A percentile compares a stretch with the other conserved stretches of the same genome.
Conservation (phyloP, 2,113 vertebrate species). For the Prietella phreatophila region DNA sequence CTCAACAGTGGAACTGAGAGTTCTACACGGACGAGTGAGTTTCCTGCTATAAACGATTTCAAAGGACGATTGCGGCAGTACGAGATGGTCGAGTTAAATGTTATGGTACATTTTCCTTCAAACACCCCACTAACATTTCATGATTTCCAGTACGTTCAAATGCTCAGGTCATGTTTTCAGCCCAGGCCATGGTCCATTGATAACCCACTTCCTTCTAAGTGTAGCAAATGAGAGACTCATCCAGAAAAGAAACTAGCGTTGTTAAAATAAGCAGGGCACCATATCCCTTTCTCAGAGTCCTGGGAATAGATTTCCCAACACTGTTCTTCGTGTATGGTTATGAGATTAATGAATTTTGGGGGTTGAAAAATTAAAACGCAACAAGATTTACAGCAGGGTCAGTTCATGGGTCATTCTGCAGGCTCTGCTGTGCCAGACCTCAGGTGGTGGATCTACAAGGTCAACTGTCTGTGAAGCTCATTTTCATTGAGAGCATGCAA, state of each 20-base stretch:
- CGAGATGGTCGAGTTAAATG: constrained; percentile 16
- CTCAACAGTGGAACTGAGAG: constrained; percentile 3
- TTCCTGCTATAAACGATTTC: background rate
- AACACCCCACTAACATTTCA: background rate
- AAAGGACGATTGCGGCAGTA: constrained; percentile 3
- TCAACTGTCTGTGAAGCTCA: constrained; percentile 54
- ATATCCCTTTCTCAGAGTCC: constrained; percentile 36
- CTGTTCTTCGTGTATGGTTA: background rate
- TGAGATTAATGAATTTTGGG: constrained; percentile 15
- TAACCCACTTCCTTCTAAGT: constrained; percentile 17
- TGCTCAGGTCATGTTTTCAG: background rate
- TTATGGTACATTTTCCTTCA: constrained; percentile 24
- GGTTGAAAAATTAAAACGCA: constrained; percentile 4
- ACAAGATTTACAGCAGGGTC: constrained; percentile 46
- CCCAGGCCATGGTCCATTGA: constrained; percentile 23
- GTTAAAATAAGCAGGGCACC: constrained; percentile 38
- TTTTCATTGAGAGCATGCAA: constrained; percentile 48
- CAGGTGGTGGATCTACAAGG: constrained; percentile 40
- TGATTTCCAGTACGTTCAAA: constrained; percentile 26
- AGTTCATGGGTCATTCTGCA: constrained; percentile 34
- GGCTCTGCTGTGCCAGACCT: constrained; percentile 39
- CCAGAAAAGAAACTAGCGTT: constrained; percentile 28
- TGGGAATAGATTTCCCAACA: constrained; percentile 11
- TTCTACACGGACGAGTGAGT: background rate
- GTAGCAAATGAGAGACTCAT: constrained; percentile 29